Conservation (phyloP, 2,113 vertebrate species). For the Cathartes aura region DNA sequence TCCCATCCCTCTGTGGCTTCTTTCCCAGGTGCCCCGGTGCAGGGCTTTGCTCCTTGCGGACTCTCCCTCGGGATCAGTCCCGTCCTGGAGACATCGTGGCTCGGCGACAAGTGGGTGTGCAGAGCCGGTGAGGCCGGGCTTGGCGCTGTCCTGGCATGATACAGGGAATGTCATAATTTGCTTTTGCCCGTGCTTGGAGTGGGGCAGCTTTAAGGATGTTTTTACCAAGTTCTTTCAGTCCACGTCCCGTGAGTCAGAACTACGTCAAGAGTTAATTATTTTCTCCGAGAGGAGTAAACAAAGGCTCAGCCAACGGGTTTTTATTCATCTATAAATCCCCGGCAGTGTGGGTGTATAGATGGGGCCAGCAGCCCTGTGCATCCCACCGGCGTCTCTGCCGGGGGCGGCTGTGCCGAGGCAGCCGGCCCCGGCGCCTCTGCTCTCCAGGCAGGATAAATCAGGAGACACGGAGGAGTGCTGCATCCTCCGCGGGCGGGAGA, state of each 20-base stretch:
- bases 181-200: neutral
- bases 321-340: neutral
- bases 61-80: neutral
- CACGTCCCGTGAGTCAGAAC: neutral
- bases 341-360: neutral
- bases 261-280: neutral
- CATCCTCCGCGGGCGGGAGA: too few species aligned
- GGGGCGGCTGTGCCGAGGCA: neutral
- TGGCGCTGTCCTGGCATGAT: accelerated
- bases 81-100: neutral
- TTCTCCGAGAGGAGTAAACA: neutral
- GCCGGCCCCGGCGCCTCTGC: neutral
- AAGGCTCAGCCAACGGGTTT: neutral
- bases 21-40: neutral
- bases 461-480: neutral
- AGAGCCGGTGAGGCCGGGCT: accelerated
- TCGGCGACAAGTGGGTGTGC: neutral
- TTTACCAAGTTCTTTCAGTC: neutral
- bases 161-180: accelerated
- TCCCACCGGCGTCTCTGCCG: neutral
- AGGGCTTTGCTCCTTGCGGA: neutral
- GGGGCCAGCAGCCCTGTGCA: neutral
- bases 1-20: neutral
- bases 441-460: neutral
- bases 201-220: neutral